A percentile compares a stretch with the other conserved stretches of the same genome.
phyloP scores from a whole-genome alignment of 2,113 vertebrate species.

The Chiloscyllium plagiosum region DNA sequence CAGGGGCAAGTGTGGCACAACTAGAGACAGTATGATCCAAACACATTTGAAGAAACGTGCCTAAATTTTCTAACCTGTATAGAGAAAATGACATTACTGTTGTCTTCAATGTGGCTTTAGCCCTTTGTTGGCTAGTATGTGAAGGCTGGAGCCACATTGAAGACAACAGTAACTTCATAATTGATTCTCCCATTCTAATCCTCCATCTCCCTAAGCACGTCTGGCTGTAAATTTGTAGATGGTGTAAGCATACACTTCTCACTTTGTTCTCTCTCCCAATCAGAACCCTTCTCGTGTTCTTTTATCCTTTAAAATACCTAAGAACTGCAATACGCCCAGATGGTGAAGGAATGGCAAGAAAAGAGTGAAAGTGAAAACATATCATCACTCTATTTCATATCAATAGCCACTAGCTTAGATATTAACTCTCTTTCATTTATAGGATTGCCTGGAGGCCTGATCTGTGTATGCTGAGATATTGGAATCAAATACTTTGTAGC shows the following conservation, averaged over 20 bases:
- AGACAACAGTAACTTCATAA: too few relatives aligned
- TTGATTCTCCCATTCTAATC: too few relatives aligned
- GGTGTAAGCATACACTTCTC: too few relatives aligned
- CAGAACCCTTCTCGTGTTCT: background rate
- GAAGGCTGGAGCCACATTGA: too few relatives aligned
- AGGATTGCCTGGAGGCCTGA: too few relatives aligned
- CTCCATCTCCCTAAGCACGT: background rate
- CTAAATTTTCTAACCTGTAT: background rate
- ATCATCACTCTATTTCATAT: background rate
- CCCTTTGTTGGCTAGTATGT: too few relatives aligned
- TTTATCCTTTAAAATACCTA: background rate
- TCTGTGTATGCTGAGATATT: too few relatives aligned
- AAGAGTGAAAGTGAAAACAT: too few relatives aligned
- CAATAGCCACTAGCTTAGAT: background rate
- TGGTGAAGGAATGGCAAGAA: background rate
- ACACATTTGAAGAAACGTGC: background rate
- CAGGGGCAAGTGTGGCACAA: background rate
- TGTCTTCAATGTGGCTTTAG: too few relatives aligned
- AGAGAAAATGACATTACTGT: background rate
- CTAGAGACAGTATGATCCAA: background rate
- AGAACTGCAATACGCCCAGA: background rate
- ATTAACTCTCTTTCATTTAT: too few relatives aligned
- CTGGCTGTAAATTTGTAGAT: background rate
- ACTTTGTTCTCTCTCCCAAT: too few relatives aligned
- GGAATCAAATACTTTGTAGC: too few relatives aligned